phyloP scores from a whole-genome alignment of 2,797 vertebrate species.

The Arctocebus calabarensis region DNA sequence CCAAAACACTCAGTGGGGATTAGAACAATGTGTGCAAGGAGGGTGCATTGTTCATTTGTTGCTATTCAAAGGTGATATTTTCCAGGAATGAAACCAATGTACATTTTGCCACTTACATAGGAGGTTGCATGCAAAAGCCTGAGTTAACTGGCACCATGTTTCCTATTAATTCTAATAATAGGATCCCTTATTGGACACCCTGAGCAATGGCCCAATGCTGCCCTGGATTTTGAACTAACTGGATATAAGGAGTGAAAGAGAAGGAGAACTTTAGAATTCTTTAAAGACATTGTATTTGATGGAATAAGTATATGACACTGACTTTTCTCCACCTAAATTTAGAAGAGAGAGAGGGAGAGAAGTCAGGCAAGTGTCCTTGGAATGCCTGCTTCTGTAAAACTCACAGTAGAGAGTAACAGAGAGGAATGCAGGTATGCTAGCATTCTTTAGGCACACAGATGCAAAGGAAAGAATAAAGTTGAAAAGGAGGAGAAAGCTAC shows the following conservation, averaged over 20 bases:
- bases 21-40: slow-evolving; percentile 7
- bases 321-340: neutral
- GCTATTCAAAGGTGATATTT: slow-evolving; percentile 28
- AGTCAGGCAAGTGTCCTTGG: neutral
- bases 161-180: slow-evolving; percentile 15
- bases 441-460: neutral
- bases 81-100: slow-evolving; percentile 5
- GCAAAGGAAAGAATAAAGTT: neutral
- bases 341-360: neutral
- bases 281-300: neutral
- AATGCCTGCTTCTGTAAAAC: neutral
- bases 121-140: slow-evolving; percentile 23
- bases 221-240: neutral
- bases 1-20: neutral
- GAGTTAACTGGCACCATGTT: slow-evolving; percentile 18
- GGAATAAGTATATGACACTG: neutral
- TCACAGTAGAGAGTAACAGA: neutral
- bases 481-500: neutral
- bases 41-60: neutral
- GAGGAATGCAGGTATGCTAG: neutral
- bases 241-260: neutral
- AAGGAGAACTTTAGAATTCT: neutral
- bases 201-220: neutral
- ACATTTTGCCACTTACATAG: neutral
- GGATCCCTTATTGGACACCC: neutral